Base-by-base conservation (phyloP, 2,113 vertebrate species). In the Bucco capensis region DNA sequence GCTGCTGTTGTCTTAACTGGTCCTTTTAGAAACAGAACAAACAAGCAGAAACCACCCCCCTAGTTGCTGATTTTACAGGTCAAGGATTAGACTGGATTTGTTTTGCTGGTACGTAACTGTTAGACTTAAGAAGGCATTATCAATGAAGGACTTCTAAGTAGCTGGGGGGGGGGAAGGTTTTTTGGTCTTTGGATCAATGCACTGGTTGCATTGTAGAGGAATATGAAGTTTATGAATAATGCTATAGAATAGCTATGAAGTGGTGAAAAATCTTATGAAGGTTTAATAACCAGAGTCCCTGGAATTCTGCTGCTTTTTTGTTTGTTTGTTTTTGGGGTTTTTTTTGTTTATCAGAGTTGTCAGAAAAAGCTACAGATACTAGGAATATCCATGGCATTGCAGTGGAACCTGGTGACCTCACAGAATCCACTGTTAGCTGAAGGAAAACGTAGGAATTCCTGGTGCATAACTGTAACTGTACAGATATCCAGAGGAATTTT, bases 1-100 rank as follows among this genome's bases (percentile, higher is more conserved):
- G 97, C 97, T 98, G 98, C 97, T 98, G 97, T 96, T 95, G 86
- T 97, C 95, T 95, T 93, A 96, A 96, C 95, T 90, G 95, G 70
- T 97, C 95, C 83, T 90, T 96, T 94, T 37, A 54, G 89, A 93
- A 92, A 91, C 51, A 44, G 84, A 93, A 80, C 30, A 87, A 93
- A 57, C 35, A 81, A 82, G 81, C 70, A 73, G 89, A 84, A 93
- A 44, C 37, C 27, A 93, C 40, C 33, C 27, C 50, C 91, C 89
- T n/a, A 19, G 92, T 90, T 95, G 90, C 96, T 79, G 87, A 83
- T 94, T 88, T 92, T 90, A 93, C 60, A 79, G 93, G 92, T 95
- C 92, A 92, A 89, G 88, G 95, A 94, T 95, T 94, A 91, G 83
- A 80, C 61, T 92, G 95, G 91, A 93, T 96, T 96, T 97, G 83